Percentiles rank a stretch among this genome's conserved stretches.
Evolutionary conservation across 1,140 invertebrate species (phyloP).

Genomic region (Grapholita molesta): DNA sequence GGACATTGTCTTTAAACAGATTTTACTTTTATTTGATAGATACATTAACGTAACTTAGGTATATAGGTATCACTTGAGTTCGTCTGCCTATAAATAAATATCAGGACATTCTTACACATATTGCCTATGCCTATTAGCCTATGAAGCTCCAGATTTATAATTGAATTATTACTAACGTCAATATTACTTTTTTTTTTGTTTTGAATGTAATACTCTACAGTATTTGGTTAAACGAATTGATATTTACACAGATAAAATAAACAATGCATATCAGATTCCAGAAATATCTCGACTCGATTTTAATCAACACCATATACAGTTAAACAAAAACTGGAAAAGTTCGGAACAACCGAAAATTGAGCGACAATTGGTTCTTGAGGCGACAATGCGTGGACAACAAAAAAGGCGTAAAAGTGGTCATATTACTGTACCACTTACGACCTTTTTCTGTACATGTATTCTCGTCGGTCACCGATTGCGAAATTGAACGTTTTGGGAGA

Average conservation of each 20-base stretch:
- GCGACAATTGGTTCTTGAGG: conserved; percentile 11
- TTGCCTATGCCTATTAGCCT: no score
- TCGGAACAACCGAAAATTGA: background rate
- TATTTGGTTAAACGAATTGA: background rate
- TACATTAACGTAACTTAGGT: no score
- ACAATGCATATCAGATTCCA: background rate
- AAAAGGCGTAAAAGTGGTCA: background rate
- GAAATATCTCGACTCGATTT: conserved; percentile 25
- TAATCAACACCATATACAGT: conserved; percentile 57
- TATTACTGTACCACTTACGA: background rate
- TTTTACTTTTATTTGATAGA: no score
- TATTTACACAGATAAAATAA: background rate
- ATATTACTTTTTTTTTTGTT: no score
- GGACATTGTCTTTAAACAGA: no score
- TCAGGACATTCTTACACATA: no score
- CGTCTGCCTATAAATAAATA: no score
- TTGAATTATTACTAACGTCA: no score
- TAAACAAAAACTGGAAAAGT: conserved; percentile 28
- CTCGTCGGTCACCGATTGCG: background rate
- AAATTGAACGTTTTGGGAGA: background rate
- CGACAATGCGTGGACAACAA: background rate
- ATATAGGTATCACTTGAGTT: no score
- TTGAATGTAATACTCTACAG: no score
- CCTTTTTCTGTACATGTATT: background rate
- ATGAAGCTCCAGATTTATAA: no score